Base-by-base conservation (phyloP, 2,113 vertebrate genomes). In the Charadrius vociferus region DNA sequence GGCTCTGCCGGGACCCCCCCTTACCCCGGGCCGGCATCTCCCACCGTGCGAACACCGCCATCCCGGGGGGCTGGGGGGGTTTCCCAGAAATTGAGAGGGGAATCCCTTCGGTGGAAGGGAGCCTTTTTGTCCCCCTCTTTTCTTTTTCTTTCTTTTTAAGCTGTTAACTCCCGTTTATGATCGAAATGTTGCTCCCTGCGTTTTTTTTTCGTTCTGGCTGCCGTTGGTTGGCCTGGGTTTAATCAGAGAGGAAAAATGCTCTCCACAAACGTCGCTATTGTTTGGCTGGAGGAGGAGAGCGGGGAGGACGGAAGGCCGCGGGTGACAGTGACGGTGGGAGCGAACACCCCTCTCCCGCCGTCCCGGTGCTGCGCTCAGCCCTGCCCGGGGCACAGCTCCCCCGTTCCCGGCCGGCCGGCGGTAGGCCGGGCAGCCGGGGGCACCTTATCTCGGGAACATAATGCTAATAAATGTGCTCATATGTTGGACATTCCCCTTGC, bases 401-500 rank as follows among this genome's bases (percentile, higher is more conserved):
- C 56, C 80, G 41, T 53, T 27, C 72, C 62, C 65, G 34, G 0
- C 36, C 53, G 63, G 34, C 56, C 90, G 86, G 93, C 84, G 83
- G 73, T 55, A 6, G 32, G 55, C 72, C 29, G 77, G 21, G 82
- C 58, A 93, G 70, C 50, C 32, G 22, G 66, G 61, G 87, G 39
- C 81, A 45, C 23, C 71, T 91, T 90, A 94, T 90, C 78, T 90
- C 50, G 19, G 84, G 65, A 81, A 88, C 89, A 86, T 49, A 90
- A 66, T 16, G 80, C 94, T 95, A 93, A 97, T 98, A 95, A 98
- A 97, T 32, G 66, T 49, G 94, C 92, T 94, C 96, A 93, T 75
- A 81, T 96, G 97, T 95, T 96, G 97, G 91, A 89, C 97, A 97
- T 97, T 85, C 91, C 95, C 83, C 92, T 93, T 36, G 74, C 94